Evolutionary conservation across 2,888 invertebrate genomes (phyloP), one percentile per base, ranked within the genome.

Genomic region (Leucophora obtusa): DNA sequence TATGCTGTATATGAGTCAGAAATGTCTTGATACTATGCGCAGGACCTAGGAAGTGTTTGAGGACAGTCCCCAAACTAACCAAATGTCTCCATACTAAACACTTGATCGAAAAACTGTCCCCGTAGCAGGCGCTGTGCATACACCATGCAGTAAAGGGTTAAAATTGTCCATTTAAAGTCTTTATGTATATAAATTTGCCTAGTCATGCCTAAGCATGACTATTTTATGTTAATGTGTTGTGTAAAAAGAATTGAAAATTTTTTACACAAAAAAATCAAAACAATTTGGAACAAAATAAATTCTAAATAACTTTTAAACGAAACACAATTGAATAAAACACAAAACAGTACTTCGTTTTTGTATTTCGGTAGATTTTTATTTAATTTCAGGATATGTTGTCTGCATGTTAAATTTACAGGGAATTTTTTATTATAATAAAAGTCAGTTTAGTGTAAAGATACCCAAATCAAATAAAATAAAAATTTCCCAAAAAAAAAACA

Each of bases 371-470:
- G 17, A 43, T 17, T 54, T 54, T 38, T 33, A 54, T 62, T 62
- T 33, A 2, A 54, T 62, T 71, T 62, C 17, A 11, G 38, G 14
- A 24, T 60, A 56, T 59, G 17, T 17, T 51, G 47, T n/a, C 10
- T 24, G 33, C 24, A 53, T 17, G 54, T 51, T 28, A 50, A 50
- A 38, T 21, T 24, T 33, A 28, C 18, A 47, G 28, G 14, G 7
- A 43, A 33, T 56, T 38, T 43, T n/a, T 3, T 10, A n/a, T 17
- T 53, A 17, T 15, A 33, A 70, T 17, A 70, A 51, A 58, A 51
- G 50, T 70, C 58, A 70, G 59, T 59, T 70, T 60, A 70, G 51
- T 38, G 51, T 71, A 24, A 53, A 38, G 62, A 62, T 63, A 72
- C 47, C 62, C 54, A 60, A 53, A 63, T 63, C 62, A 43, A 63